Evolutionary conservation across 2,113 vertebrate species (phyloP).

Genomic region (Heteronetta atricapilla): DNA sequence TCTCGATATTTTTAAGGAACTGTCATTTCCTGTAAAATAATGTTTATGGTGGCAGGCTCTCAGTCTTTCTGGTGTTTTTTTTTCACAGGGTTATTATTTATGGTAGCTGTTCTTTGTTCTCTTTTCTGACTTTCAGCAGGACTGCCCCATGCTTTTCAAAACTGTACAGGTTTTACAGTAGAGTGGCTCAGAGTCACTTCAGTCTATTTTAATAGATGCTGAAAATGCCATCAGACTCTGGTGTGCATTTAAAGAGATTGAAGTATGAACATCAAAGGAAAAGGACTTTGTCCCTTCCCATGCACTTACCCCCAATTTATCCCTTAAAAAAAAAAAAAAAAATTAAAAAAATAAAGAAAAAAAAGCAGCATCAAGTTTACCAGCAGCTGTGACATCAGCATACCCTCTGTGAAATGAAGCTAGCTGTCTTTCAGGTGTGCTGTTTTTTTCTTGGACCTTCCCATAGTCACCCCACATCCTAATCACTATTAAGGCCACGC

Average conservation of each 20-base stretch:
- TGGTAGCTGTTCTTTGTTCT: slow-evolving; percentile 53
- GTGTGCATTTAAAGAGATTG: background rate
- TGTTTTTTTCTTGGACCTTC: background rate
- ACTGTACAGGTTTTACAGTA: background rate
- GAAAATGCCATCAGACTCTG: background rate
- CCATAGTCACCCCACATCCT: background rate
- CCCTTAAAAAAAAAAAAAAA: too few relatives aligned
- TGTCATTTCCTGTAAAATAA: slow-evolving; percentile 65
- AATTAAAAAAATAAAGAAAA: too few relatives aligned
- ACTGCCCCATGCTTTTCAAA: background rate
- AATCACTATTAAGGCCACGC: background rate
- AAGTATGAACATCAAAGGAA: background rate
- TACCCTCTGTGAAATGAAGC: background rate
- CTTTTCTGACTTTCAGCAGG: background rate
- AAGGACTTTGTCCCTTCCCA: background rate
- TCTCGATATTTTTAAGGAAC: slow-evolving; percentile 69
- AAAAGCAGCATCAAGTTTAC: background rate
- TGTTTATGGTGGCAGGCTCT: slow-evolving; percentile 63
- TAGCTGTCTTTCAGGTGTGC: background rate
- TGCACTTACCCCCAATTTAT: rapidly evolving
- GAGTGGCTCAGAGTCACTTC: background rate
- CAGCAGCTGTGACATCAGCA: background rate
- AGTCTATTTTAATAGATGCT: background rate
- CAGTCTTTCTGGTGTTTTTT: slow-evolving; percentile 15
- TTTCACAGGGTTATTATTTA: slow-evolving; percentile 43